Conservation (phyloP, 1,140 invertebrate species). For the Drosophila simulans region DNA sequence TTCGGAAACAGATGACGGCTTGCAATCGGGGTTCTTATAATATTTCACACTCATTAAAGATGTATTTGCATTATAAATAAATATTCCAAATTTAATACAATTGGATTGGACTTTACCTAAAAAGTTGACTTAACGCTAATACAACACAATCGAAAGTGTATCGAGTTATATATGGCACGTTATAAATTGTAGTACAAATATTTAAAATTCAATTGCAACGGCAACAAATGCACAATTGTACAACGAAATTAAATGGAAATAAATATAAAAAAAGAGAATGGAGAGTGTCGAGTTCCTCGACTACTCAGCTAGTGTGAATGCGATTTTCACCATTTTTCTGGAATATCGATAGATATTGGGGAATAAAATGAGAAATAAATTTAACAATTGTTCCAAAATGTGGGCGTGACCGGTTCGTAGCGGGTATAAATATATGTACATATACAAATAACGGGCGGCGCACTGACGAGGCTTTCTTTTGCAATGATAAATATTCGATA, state of each 20-base stretch:
- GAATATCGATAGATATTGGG: too few species aligned
- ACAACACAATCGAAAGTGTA: constrained; percentile 65
- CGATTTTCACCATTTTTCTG: too few species aligned
- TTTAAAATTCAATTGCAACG: constrained; percentile 78
- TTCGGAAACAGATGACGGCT: too few species aligned
- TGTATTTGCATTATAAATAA: too few species aligned
- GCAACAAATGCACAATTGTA: constrained; percentile 31
- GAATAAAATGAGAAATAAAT: too few species aligned
- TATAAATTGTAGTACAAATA: constrained; percentile 67
- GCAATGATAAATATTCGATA: constrained; percentile 63
- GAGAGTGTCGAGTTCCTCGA: too few species aligned
- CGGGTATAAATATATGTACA: constrained; percentile 18
- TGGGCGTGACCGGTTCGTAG: too few species aligned
- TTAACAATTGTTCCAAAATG: too few species aligned
- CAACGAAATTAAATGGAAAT: constrained; percentile 36
- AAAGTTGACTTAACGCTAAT: constrained; percentile 21
- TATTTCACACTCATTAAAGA: too few species aligned
- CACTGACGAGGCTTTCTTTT: constrained; percentile 16
- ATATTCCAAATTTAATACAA: too few species aligned
- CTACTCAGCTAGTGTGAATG: too few species aligned
- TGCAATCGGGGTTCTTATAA: too few species aligned
- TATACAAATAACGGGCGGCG: constrained; percentile 41
- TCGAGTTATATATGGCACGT: constrained; percentile 60
- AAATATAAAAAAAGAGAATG: constrained; percentile 45
- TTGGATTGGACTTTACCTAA: background rate